Evolutionary conservation across 1,140 invertebrate genomes (phyloP).

Genomic region (Papilio polyxenes): DNA sequence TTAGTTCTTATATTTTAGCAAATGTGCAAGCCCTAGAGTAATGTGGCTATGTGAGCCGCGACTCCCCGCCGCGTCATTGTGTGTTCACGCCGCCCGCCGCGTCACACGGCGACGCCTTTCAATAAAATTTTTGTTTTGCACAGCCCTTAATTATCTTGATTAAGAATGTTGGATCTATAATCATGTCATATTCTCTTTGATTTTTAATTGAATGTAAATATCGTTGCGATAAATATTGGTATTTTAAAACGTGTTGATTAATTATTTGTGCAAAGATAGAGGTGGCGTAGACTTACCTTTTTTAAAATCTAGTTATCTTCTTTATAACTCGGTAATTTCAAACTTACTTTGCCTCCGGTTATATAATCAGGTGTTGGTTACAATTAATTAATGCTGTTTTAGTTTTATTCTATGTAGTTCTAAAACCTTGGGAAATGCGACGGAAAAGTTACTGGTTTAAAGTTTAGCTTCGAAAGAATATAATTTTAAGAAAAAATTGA

Average conservation of each 20-base stretch:
- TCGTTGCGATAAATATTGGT: background rate
- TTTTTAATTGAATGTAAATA: constrained; percentile 26
- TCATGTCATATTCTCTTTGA: constrained; percentile 7
- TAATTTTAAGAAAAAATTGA: too few relatives aligned
- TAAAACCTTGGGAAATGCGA: too few relatives aligned
- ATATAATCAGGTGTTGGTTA: too few relatives aligned
- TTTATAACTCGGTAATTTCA: too few relatives aligned
- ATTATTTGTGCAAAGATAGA: background rate
- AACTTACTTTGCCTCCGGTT: too few relatives aligned
- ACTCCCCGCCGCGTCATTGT: constrained; percentile 55
- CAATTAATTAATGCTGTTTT: too few relatives aligned
- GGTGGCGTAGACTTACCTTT: too few relatives aligned
- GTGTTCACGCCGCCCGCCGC: constrained; percentile 44
- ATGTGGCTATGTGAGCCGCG: constrained; percentile 50
- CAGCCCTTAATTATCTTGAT: constrained; percentile 67
- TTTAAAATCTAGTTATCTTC: too few relatives aligned
- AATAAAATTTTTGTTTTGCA: constrained; percentile 55
- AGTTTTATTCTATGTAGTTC: too few relatives aligned
- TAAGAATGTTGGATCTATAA: constrained; percentile 45
- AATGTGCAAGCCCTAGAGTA: constrained; percentile 24
- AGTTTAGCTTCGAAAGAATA: too few relatives aligned
- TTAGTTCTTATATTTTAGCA: background rate
- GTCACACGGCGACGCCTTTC: constrained; percentile 53
- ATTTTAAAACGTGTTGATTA: background rate
- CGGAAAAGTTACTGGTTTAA: too few relatives aligned